phyloP scores from a whole-genome alignment of 1,140 invertebrate genomes.

The Drosophila repleta region DNA sequence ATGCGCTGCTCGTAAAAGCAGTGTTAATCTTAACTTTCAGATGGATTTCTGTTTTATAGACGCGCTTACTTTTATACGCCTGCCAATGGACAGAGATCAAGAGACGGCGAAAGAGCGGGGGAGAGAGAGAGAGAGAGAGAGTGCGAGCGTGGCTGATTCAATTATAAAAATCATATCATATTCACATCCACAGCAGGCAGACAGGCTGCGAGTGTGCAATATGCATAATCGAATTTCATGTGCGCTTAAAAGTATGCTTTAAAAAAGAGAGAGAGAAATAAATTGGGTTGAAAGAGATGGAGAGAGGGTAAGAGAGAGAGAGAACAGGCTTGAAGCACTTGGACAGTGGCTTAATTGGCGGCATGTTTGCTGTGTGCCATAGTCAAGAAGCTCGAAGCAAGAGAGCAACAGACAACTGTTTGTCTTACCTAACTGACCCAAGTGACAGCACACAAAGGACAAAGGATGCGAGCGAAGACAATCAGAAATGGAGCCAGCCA shows the following conservation, averaged over 20 bases:
- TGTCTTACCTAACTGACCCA: constrained; percentile 38
- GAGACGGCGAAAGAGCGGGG: background rate
- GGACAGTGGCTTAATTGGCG: constrained; percentile 45
- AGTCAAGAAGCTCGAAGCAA: constrained; percentile 19
- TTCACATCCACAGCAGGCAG: constrained; percentile 35
- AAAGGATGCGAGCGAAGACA: constrained; percentile 14
- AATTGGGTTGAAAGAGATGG: background rate
- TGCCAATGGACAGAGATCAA: constrained; percentile 45
- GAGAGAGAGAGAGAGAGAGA: background rate
- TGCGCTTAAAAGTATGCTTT: constrained; percentile 48
- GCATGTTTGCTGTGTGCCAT: constrained; percentile 36
- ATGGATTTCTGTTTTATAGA: constrained; percentile 76
- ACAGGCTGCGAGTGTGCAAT: background rate
- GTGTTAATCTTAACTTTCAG: constrained; percentile 67
- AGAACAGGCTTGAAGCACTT: constrained; percentile 12
- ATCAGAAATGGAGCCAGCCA: constrained; percentile 2
- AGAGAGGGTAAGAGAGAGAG: background rate
- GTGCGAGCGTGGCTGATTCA: constrained; percentile 57
- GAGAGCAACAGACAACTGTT: constrained; percentile 22
- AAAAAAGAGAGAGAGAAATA: constrained; percentile 4
- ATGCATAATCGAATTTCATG: constrained; percentile 56
- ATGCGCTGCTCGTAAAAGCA: constrained; percentile 73
- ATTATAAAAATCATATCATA: constrained; percentile 80
- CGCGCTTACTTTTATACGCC: constrained; percentile 73
- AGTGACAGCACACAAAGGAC: constrained; percentile 36